Evolutionary conservation across 2,113 vertebrate species (phyloP).

Genomic region (Nyctereutes procyonoides): DNA sequence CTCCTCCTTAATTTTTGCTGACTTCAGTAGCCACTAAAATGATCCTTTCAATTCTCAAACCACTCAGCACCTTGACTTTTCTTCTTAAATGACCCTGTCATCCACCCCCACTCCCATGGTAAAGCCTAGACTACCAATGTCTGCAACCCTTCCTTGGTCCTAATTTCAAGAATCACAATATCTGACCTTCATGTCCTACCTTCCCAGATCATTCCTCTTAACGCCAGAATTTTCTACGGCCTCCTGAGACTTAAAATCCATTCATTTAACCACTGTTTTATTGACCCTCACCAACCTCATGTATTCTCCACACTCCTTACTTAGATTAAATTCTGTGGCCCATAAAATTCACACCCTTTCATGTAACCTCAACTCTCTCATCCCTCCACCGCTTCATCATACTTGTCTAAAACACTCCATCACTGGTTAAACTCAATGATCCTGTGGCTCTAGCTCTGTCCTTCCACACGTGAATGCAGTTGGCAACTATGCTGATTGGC

Average conservation of each 20-base stretch:
- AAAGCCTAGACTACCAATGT: background rate
- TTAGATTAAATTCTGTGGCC: background rate
- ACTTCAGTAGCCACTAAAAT: background rate
- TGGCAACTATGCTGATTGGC: background rate
- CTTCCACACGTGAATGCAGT: background rate
- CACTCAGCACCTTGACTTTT: background rate
- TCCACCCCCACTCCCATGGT: background rate
- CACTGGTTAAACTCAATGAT: background rate
- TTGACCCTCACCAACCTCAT: background rate
- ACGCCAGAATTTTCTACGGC: background rate
- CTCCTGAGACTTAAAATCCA: background rate
- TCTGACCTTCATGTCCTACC: background rate
- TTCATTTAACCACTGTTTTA: background rate
- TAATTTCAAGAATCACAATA: background rate
- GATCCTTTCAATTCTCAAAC: background rate
- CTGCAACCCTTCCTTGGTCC: background rate
- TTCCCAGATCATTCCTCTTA: background rate
- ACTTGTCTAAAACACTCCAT: background rate
- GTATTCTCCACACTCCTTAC: background rate
- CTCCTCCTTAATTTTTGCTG: background rate
- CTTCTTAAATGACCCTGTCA: background rate
- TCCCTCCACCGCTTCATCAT: background rate
- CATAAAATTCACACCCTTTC: background rate
- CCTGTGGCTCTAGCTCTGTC: background rate
- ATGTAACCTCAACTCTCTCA: background rate